A percentile compares a stretch with the other conserved stretches of the same genome.
phyloP scores from a whole-genome alignment of 2,113 vertebrate species.

The Antechinus stuartii region DNA sequence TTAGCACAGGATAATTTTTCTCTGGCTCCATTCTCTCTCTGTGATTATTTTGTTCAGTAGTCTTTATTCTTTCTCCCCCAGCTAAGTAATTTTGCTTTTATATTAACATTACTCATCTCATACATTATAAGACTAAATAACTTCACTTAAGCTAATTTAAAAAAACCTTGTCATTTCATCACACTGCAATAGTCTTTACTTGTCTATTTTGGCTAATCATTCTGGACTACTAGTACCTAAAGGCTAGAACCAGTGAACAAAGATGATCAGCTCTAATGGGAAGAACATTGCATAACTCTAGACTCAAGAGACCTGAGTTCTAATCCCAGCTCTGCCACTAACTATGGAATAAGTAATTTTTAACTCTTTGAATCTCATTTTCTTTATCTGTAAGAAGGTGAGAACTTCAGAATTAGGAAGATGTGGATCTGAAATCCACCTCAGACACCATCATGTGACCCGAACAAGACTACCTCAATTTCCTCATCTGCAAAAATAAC shows the following conservation, averaged over 20 bases:
- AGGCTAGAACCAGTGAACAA: neutral
- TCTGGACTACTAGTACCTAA: neutral
- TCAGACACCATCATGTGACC: neutral
- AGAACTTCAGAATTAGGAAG: neutral
- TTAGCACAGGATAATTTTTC: neutral
- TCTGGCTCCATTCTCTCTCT: neutral
- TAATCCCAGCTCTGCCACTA: neutral
- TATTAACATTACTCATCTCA: neutral
- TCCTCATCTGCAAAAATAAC: neutral
- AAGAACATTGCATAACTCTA: neutral
- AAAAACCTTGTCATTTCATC: neutral
- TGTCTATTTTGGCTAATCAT: neutral
- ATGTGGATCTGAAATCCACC: neutral
- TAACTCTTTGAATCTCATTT: neutral
- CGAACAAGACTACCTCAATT: neutral
- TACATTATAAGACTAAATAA: neutral
- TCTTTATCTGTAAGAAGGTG: neutral
- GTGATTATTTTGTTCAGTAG: neutral
- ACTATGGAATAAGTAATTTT: neutral
- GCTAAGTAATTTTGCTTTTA: neutral
- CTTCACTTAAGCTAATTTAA: neutral
- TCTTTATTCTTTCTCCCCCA: neutral
- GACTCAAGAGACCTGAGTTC: neutral
- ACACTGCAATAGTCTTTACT: neutral
- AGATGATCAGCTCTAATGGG: neutral